Percentiles rank a stretch among this genome's conserved stretches.
Evolutionary conservation across 2,113 vertebrate genomes (phyloP).

Genomic region (Notechis scutatus): DNA sequence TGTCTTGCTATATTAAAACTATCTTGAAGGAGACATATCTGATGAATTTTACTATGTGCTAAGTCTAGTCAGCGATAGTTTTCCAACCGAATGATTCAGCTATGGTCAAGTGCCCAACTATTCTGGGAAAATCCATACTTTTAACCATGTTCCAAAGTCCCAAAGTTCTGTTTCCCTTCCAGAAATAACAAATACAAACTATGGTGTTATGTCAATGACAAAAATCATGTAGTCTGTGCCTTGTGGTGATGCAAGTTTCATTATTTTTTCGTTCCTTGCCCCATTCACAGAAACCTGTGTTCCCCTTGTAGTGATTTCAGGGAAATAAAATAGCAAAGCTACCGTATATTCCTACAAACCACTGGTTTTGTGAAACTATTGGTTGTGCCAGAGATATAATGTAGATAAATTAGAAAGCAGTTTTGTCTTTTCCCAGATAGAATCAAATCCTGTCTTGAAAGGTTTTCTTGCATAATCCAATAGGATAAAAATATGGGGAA

Average conservation of each 20-base stretch:
- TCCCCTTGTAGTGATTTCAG: background rate
- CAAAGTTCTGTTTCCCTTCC: background rate
- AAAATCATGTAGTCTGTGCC: background rate
- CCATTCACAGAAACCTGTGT: background rate
- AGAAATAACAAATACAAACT: background rate
- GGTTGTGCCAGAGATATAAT: background rate
- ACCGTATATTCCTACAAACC: background rate
- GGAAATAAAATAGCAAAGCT: background rate
- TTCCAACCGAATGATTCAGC: background rate
- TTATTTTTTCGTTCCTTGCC: background rate
- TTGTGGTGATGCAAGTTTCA: background rate
- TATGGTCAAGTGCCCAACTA: background rate
- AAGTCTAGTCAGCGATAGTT: background rate
- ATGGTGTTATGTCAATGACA: background rate
- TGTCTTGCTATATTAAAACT: background rate
- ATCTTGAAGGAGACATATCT: background rate
- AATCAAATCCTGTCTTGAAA: background rate
- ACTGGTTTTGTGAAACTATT: background rate
- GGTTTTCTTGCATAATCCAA: background rate
- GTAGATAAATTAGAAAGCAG: background rate
- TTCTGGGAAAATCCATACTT: background rate
- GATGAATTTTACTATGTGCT: background rate
- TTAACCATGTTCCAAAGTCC: background rate
- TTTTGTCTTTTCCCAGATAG: background rate
- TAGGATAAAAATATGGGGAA: background rate